Percentiles rank a stretch among this genome's conserved stretches.
phyloP scores from a whole-genome alignment of 1,140 invertebrate genomes.

The Conopomorpha cramerella region DNA sequence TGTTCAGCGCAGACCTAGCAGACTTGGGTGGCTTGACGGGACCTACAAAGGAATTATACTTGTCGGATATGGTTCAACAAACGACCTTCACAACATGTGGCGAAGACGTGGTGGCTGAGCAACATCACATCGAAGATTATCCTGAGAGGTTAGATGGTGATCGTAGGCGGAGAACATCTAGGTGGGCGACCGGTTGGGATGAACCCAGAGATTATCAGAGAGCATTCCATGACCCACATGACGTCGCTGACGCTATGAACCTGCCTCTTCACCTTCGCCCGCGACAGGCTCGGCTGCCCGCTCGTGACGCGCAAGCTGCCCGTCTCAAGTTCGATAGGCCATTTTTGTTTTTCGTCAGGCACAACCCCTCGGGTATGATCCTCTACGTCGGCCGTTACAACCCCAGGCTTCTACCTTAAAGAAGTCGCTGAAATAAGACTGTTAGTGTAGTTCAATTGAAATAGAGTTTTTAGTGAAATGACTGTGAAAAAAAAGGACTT shows the following conservation, averaged over 20 bases:
- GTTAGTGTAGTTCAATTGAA: slow-evolving; percentile 49
- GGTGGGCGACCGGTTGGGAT: slow-evolving; percentile 39
- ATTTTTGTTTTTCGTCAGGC: slow-evolving; percentile 83
- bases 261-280: slow-evolving; percentile 69
- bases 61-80: slow-evolving; percentile 80
- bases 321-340: slow-evolving; percentile 81
- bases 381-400: slow-evolving; percentile 85
- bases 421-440: slow-evolving; percentile 33
- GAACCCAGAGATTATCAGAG: slow-evolving; percentile 61
- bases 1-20: slow-evolving; percentile 73
- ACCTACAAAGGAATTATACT: slow-evolving; percentile 71
- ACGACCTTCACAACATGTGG: slow-evolving; percentile 80
- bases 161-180: slow-evolving; percentile 31
- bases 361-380: slow-evolving; percentile 85
- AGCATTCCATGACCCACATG: slow-evolving; percentile 66
- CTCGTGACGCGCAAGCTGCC: slow-evolving; percentile 55
- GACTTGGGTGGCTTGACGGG: slow-evolving; percentile 80
- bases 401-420: slow-evolving; percentile 74
- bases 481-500: slow-evolving; percentile 38
- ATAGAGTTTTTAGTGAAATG: slow-evolving; percentile 39
- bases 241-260: slow-evolving; percentile 63
- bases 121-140: slow-evolving; percentile 80
- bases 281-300: slow-evolving; percentile 70
- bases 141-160: slow-evolving; percentile 63
- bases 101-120: slow-evolving; percentile 70